Percentiles rank a stretch among this genome's conserved stretches.
These are phyloP conservation scores for Carlito syrichta DNA, from an alignment of 2,113 vertebrate species.

Conservation along the genomic window DNA sequence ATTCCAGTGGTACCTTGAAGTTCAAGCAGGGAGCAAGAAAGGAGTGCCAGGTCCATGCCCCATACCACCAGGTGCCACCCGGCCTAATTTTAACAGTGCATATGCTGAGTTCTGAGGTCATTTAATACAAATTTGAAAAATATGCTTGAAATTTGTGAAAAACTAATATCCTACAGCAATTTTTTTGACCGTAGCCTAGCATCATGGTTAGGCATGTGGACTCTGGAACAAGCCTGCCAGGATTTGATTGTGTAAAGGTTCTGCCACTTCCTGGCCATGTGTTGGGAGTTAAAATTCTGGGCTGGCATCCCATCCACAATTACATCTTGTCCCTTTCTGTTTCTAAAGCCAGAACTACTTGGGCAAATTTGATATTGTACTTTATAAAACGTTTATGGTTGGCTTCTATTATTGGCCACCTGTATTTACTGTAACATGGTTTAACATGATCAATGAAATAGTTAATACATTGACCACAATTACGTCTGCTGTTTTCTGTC, in stretches of 20 bases:
- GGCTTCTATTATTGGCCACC: background rate
- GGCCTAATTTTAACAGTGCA: background rate
- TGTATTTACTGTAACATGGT: background rate
- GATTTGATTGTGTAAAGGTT: background rate
- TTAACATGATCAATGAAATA: background rate
- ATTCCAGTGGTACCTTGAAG: background rate
- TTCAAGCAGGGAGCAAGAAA: background rate
- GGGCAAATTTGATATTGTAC: background rate
- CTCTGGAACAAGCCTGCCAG: background rate
- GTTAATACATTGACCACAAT: background rate
- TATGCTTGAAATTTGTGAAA: background rate
- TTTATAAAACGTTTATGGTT: conserved; percentile 22
- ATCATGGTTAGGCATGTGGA: background rate
- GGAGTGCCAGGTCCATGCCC: background rate
- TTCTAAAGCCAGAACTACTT: background rate
- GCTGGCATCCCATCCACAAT: background rate
- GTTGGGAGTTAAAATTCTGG: background rate
- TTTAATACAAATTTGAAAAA: background rate
- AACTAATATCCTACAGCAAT: background rate
- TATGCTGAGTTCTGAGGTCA: background rate
- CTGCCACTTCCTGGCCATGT: background rate
- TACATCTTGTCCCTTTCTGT: background rate
- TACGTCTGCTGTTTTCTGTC: background rate
- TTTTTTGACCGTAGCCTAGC: background rate
- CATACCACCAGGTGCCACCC: background rate